A percentile compares a stretch with the other conserved stretches of the same genome.
phyloP scores from a whole-genome alignment of 2,113 vertebrate species.

The Coracopsis vasa region DNA sequence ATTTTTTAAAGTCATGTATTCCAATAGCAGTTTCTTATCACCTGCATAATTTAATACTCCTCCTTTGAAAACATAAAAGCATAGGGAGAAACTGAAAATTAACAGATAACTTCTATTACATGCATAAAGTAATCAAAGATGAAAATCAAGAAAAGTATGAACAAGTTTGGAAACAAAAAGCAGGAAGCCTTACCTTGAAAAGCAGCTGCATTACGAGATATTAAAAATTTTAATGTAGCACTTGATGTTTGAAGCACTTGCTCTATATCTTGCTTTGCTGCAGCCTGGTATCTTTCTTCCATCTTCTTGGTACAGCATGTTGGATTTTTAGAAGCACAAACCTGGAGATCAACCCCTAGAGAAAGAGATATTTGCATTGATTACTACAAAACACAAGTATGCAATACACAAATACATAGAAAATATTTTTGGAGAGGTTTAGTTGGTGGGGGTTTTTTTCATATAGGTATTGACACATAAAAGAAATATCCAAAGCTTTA shows the following conservation, averaged over 20 bases:
- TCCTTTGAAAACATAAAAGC: neutral
- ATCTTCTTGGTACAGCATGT: slow-evolving; percentile 90
- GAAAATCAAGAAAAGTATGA: neutral
- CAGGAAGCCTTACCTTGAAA: slow-evolving; percentile 85
- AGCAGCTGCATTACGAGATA: slow-evolving; percentile 82
- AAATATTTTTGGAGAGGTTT: neutral
- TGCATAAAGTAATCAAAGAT: neutral
- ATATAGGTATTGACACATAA: neutral
- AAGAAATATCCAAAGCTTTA: neutral
- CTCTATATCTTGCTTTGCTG: slow-evolving; percentile 81
- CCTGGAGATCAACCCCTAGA: slow-evolving; percentile 84
- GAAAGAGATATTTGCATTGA: neutral
- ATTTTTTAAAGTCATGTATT: neutral
- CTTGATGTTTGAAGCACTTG: slow-evolving; percentile 85
- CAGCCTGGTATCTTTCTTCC: slow-evolving; percentile 85
- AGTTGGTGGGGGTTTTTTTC: neutral
- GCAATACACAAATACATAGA: neutral
- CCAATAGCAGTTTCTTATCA: neutral
- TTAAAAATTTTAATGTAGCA: slow-evolving; percentile 80
- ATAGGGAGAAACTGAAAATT: neutral
- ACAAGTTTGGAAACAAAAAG: neutral
- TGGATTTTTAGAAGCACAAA: slow-evolving; percentile 79
- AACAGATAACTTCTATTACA: neutral
- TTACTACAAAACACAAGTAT: neutral
- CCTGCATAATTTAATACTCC: neutral